Conservation (phyloP, 2,113 vertebrate species). For the Mesocricetus auratus region DNA sequence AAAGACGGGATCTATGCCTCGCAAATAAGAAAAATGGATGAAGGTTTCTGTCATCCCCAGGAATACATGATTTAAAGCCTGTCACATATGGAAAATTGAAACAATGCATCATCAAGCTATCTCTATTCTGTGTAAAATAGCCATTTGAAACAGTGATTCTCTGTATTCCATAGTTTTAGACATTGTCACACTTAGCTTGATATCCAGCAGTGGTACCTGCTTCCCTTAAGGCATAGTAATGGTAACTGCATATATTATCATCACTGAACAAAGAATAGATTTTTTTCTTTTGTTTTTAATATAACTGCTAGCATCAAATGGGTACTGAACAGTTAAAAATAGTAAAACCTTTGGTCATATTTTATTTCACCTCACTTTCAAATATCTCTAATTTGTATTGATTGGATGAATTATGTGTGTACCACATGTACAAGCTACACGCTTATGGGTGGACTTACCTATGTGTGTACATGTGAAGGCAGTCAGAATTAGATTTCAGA, state of each 20-base stretch:
- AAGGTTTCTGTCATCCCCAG: background rate
- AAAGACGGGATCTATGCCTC: background rate
- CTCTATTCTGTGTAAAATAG: background rate
- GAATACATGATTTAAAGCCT: conserved; percentile 14
- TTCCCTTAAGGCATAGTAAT: background rate
- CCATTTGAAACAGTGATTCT: background rate
- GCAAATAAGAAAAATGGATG: conserved; percentile 10
- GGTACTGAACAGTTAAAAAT: background rate
- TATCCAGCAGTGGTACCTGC: background rate
- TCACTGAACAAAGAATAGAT: background rate
- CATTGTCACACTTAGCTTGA: background rate
- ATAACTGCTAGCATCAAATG: background rate
- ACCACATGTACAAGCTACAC: too few relatives aligned
- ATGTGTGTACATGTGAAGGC: too few relatives aligned
- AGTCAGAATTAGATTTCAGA: background rate
- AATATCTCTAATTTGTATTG: background rate
- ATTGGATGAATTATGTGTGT: background rate
- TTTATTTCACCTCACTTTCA: background rate
- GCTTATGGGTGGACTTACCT: background rate
- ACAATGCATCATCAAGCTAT: background rate
- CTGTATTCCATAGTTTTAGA: background rate
- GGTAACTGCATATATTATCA: background rate
- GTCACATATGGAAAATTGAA: conserved; percentile 10
- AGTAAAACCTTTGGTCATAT: background rate
- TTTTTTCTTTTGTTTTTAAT: background rate